A percentile compares a stretch with the other conserved stretches of the same genome.
phyloP scores from a whole-genome alignment of 1,140 invertebrate species.

The silkworm (Bombyx mori) region DNA sequence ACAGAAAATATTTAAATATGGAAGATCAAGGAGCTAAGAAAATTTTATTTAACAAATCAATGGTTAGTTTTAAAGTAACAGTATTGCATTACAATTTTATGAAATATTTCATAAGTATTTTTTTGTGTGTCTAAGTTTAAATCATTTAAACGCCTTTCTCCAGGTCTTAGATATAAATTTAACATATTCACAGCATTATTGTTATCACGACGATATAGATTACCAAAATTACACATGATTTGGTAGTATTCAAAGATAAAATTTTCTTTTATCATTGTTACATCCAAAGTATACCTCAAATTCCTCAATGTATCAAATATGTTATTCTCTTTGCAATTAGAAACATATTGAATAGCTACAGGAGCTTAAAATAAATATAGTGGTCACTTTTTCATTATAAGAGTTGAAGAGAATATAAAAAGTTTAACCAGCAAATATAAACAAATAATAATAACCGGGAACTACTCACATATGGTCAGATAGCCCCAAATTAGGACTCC shows the following conservation, averaged over 20 bases:
- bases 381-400: too few species aligned
- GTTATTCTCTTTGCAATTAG: too few species aligned
- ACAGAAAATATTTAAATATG: too few species aligned
- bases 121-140: background rate
- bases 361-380: too few species aligned
- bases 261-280: background rate
- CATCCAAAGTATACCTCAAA: too few species aligned
- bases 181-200: background rate
- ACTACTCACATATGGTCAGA: too few species aligned
- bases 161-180: background rate
- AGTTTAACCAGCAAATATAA: too few species aligned
- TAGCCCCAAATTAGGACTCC: too few species aligned
- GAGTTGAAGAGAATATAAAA: too few species aligned
- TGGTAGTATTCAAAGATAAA: background rate
- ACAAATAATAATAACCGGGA: too few species aligned
- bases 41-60: slow-evolving; percentile 63
- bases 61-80: slow-evolving; percentile 34
- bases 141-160: background rate
- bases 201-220: background rate
- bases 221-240: background rate
- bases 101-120: background rate
- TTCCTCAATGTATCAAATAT: too few species aligned
- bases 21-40: slow-evolving; percentile 6
- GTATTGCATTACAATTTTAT: background rate
- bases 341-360: too few species aligned